Conservation (phyloP, 2,888 invertebrate genomes). For the Cryptus armator region DNA sequence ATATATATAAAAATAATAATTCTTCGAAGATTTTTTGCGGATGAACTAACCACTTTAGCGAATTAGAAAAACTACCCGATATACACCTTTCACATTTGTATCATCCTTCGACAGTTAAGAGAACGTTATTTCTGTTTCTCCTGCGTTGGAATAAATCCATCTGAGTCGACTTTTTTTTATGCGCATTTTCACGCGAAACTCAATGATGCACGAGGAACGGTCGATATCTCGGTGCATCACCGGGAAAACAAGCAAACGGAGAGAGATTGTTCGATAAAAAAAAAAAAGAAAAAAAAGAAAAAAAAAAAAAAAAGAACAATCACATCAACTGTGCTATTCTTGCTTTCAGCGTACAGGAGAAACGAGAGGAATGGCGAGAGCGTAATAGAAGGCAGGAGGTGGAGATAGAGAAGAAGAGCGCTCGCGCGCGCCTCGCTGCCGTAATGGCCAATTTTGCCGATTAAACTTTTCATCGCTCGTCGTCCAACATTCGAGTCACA, state of each 20-base stretch:
- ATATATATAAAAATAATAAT: not conserved
- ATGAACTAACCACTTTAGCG: not conserved
- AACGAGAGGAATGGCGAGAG: conserved; percentile 14
- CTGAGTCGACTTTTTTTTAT: not conserved
- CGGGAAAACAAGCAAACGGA: conserved; percentile 13
- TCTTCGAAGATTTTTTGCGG: not conserved
- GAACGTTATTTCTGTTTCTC: not conserved
- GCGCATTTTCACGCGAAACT: conserved; percentile 3
- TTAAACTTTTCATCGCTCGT: conserved; percentile 65
- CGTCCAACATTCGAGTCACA: conserved; percentile 45
- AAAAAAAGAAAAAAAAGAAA: too few species aligned
- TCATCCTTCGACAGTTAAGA: not conserved
- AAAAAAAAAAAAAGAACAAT: conserved; percentile 8
- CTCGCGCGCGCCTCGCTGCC: conserved; percentile 21
- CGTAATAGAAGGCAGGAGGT: conserved; percentile 3
- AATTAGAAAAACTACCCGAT: not conserved
- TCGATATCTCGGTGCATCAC: conserved; percentile 2
- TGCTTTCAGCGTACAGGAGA: conserved; percentile 12
- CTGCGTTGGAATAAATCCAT: not conserved
- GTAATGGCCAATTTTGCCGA: conserved; percentile 65
- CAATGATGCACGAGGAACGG: not conserved
- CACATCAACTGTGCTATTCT: conserved; percentile 23
- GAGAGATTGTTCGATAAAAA: conserved; percentile 2
- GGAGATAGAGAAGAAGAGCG: conserved; percentile 28
- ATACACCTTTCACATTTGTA: not conserved